Base-by-base conservation (phyloP, 2,113 vertebrate species). In the Limanda limanda region DNA sequence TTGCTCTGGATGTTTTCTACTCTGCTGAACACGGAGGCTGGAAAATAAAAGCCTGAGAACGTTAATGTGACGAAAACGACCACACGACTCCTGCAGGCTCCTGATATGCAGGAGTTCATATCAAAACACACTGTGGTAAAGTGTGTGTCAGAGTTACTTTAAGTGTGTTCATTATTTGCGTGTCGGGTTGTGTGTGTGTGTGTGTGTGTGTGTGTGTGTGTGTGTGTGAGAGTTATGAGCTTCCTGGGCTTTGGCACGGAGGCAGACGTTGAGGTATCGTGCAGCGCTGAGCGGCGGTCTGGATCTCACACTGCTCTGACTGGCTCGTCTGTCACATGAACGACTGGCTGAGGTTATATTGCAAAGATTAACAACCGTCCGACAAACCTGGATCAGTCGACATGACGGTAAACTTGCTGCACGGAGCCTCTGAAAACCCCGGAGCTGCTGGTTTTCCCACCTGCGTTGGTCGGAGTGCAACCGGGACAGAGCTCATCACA, bases 401-500 rank as follows among this genome's bases (percentile, higher is more conserved):
- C 65, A n/a, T 8, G 61, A 66, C 14, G 27, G 47, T 21, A 23
- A 4, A 57, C 61, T 56, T 78, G 57, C 64, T n/a, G n/a, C n/a
- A 27, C 27, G 27, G 27, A 27, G 27, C 27, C n/a, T 21, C 54
- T 8, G 4, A 11, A 21, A n/a, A 6, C 12, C 55, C 48, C 5
- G 48, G 20, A 14, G 68, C 51, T n/a, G 70, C 69, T 62, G 31
- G 0, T 58, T 70, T 69, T 51, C 54, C 31, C 61, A 27, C 40
- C 42, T 54, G 25, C 64, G 0, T 31, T 5, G 6, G 1, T 54
- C 1, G 1, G 65, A 69, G 57, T 52, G 0, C 56, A 31, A 13
- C 45, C 42, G 25, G 74, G 54, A 13, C 60, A 40, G 17, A 40
- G 7, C 76, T 83, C 72, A 55, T 79, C 70, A 86, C 40, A 63